Percentiles rank a stretch among this genome's conserved stretches.
phyloP scores from a whole-genome alignment of 2,888 invertebrate genomes.

The Dastarcus helophoroides region DNA sequence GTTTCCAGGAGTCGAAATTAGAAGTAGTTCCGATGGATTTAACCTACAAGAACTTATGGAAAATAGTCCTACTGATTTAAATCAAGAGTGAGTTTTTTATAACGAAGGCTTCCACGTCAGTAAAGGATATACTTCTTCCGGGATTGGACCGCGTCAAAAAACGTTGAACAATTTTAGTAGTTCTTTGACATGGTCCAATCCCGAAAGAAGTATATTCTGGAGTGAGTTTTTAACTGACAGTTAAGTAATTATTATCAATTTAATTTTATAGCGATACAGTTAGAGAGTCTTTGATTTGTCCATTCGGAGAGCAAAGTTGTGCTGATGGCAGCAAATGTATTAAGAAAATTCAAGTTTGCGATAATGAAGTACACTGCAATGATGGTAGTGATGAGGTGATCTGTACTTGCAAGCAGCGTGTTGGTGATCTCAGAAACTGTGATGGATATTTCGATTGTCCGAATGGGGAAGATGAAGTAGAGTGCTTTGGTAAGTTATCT shows the following conservation, averaged over 20 bases:
- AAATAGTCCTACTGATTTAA: too few species aligned
- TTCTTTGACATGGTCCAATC: too few species aligned
- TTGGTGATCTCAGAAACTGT: conserved; percentile 54
- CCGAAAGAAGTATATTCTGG: neutral
- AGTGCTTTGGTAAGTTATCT: conserved; percentile 54
- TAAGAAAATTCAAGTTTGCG: conserved; percentile 51
- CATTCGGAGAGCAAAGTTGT: conserved; percentile 28
- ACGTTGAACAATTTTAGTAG: too few species aligned
- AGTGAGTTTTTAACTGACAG: neutral
- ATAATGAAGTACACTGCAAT: conserved; percentile 59
- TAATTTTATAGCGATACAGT: conserved; percentile 20
- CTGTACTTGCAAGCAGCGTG: conserved; percentile 62
- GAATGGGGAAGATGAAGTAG: conserved; percentile 67
- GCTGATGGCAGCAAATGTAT: conserved; percentile 42
- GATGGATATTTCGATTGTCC: conserved; percentile 79
- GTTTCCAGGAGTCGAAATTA: conserved; percentile 29
- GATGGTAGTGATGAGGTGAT: conserved; percentile 68
- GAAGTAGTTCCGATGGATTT: conserved; percentile 16
- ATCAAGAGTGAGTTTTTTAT: too few species aligned
- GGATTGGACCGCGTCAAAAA: too few species aligned
- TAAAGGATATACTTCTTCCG: too few species aligned
- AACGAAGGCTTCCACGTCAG: too few species aligned
- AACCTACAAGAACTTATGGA: conserved; percentile 23
- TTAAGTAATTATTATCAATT: neutral
- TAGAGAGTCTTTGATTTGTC: conserved; percentile 24